Evolutionary conservation across 2,113 vertebrate species (phyloP).

Genomic region (Tricholaema leucomelas): DNA sequence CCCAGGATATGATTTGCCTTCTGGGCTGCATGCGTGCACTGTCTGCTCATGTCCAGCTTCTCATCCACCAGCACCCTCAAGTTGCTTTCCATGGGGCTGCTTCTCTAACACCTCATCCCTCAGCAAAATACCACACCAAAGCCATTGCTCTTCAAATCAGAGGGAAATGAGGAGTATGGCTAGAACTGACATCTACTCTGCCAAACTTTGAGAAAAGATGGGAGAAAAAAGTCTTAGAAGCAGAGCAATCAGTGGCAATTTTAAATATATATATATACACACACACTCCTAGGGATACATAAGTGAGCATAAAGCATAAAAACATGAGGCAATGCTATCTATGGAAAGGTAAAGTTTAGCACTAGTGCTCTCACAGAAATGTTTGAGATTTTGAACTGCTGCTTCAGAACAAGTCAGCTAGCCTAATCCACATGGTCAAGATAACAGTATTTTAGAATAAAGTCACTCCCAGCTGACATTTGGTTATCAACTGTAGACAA

Average conservation of each 20-base stretch:
- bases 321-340: neutral
- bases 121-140: neutral
- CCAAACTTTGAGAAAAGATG: neutral
- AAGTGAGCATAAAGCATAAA: neutral
- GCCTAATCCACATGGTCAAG: neutral
- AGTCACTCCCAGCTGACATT: neutral
- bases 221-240: neutral
- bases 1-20: too few species aligned
- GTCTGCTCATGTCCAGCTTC: too few species aligned
- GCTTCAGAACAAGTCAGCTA: neutral
- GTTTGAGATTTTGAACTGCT: neutral
- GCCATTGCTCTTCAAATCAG: neutral
- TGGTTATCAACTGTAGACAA: rapidly evolving
- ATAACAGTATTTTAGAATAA: neutral
- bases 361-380: neutral
- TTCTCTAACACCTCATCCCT: too few species aligned
- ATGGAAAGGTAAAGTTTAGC: neutral
- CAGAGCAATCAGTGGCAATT: rapidly evolving
- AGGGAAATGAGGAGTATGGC: neutral
- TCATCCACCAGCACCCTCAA: too few species aligned
- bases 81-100: too few species aligned
- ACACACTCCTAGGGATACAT: neutral
- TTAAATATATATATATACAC: neutral
- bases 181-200: neutral
- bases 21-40: too few species aligned